A percentile compares a stretch with the other conserved stretches of the same genome.
Evolutionary conservation across 2,888 invertebrate genomes (phyloP).

Genomic region (Tipula unca): DNA sequence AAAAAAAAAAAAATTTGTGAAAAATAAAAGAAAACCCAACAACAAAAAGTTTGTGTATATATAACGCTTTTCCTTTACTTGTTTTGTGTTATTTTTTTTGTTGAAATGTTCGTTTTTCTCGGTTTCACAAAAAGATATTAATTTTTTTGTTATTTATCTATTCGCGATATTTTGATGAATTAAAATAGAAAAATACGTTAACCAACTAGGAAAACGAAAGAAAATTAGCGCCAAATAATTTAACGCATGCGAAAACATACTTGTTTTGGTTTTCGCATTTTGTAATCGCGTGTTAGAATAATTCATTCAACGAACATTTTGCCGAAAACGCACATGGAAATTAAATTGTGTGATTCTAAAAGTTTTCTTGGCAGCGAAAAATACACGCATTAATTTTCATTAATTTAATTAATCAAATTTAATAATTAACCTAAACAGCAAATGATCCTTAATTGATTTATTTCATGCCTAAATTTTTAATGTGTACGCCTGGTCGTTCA

Average conservation of each 20-base stretch:
- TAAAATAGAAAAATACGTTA: background rate
- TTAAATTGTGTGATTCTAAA: background rate
- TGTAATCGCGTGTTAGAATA: background rate
- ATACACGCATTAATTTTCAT: too few relatives aligned
- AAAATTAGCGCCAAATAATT: background rate
- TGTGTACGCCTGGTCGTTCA: background rate
- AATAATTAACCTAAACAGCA: background rate
- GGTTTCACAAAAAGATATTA: background rate
- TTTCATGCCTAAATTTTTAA: background rate
- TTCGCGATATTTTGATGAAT: background rate
- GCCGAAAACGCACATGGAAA: background rate
- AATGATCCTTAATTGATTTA: background rate
- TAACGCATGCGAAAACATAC: background rate
- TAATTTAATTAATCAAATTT: too few relatives aligned
- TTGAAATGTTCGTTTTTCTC: background rate
- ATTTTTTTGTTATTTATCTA: background rate
- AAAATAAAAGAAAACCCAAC: background rate
- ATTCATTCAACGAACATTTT: background rate
- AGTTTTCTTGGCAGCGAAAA: background rate
- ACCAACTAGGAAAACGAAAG: background rate
- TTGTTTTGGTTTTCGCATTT: background rate
- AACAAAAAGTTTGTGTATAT: background rate
- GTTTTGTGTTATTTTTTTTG: background rate
- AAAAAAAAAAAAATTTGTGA: too few relatives aligned
- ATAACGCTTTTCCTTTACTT: background rate